Conservation (phyloP, 2,113 vertebrate genomes). For the Uropsilus gracilis region DNA sequence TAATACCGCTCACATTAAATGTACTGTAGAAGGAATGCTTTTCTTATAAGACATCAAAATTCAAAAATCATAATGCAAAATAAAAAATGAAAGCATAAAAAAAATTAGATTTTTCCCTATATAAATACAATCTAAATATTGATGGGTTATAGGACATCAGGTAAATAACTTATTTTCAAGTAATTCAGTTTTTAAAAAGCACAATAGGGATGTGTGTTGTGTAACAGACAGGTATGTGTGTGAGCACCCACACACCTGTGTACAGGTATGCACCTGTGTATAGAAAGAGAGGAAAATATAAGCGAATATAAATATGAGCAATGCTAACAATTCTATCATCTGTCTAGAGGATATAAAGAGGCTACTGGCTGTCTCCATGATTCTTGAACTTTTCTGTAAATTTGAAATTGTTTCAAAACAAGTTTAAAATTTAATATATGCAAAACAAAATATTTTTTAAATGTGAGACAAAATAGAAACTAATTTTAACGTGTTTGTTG, state of each 20-base stretch:
- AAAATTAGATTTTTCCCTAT: too few species aligned
- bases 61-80: constrained; percentile 11
- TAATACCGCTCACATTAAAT: not conserved
- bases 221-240: too few species aligned
- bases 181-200: too few species aligned
- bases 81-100: not conserved
- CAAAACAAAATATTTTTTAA: not conserved
- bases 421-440: not conserved
- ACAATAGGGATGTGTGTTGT: too few species aligned
- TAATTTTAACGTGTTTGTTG: not conserved
- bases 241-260: too few species aligned
- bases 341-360: not conserved
- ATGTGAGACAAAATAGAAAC: not conserved
- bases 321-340: not conserved
- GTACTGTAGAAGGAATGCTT: constrained; percentile 13
- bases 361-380: not conserved
- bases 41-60: constrained; percentile 33
- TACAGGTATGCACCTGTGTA: too few species aligned
- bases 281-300: too few species aligned
- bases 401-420: not conserved
- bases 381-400: not conserved
- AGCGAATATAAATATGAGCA: not conserved
- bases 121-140: too few species aligned
- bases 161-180: too few species aligned
- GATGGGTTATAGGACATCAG: too few species aligned